Base-by-base conservation (phyloP, 2,888 invertebrate species). In the Acrobasis suavella region DNA sequence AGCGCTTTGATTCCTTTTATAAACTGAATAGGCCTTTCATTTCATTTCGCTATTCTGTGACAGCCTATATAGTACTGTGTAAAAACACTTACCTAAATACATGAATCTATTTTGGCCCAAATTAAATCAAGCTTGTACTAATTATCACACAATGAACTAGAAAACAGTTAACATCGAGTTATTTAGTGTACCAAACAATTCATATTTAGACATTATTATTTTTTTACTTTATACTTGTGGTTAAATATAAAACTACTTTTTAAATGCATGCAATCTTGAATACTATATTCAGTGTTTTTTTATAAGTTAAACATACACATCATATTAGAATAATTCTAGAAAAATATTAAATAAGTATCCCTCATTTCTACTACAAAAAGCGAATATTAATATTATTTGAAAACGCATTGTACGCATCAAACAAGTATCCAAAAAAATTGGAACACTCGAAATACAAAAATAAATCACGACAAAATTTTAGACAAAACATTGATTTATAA, bases 281-380 rank as follows among this genome's bases (percentile, higher is more conserved):
- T n/a, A 12, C 9, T 37, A 52, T 37, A 8, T 38, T 51, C 10
- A 51, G 22, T 51, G 10, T 22, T 14, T 12, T 51, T 14, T 10
- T 14, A 46, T 46, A n/a, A 14, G 46, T 14, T 14, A 46, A 14
- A 55, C 38, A 55, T 39, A 16, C 55, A 55, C 55, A 6, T 39
- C 16, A 10, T 38, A 10, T 15, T 37, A 9, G 14, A 12, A 46
- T 38, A 38, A 9, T 54, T 46, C 46, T 46, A 46, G 14, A 9
- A 38, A 54, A 15, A 54, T 2, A 32, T 32, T 32, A 37, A 50
- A 50, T 1, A 6, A 12, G 12, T 14, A 51, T 59, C 58, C 58
- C 51, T 51, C 51, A 58, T 58, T 58, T 51, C 58, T 46, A 58
- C 58, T 22, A 52, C 38, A 51, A 16, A 62, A 62, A 62, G 56